A percentile compares a stretch with the other conserved stretches of the same genome.
phyloP scores from a whole-genome alignment of 2,113 vertebrate species.

The Todiramphus saurophagus region DNA sequence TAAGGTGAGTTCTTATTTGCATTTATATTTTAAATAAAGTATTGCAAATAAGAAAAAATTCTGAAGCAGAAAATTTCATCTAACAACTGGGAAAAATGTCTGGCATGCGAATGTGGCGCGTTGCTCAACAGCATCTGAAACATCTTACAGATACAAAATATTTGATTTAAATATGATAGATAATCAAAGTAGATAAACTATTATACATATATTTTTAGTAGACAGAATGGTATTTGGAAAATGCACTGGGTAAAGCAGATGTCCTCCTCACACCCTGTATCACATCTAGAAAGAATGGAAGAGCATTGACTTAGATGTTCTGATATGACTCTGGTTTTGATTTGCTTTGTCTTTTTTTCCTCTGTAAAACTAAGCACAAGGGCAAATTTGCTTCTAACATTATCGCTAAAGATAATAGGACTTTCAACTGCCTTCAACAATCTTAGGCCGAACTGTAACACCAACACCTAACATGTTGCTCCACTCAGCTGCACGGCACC shows the following conservation, averaged over 20 bases:
- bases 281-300: neutral
- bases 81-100: neutral
- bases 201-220: neutral
- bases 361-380: neutral
- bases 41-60: neutral
- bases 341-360: neutral
- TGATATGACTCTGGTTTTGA: neutral
- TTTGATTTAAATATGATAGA: neutral
- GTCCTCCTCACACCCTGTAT: neutral
- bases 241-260: neutral
- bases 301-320: neutral
- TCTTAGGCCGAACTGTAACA: neutral
- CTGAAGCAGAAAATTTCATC: neutral
- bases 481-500: neutral
- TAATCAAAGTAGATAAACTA: neutral
- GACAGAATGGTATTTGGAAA: neutral
- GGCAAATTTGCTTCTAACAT: neutral
- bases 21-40: neutral
- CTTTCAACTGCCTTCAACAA: neutral
- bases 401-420: neutral
- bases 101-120: neutral
- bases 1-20: neutral
- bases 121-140: neutral
- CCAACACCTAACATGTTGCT: neutral
- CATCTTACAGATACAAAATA: neutral